Evolutionary conservation across 2,888 invertebrate genomes (phyloP).

Genomic region (Leucania comma): DNA sequence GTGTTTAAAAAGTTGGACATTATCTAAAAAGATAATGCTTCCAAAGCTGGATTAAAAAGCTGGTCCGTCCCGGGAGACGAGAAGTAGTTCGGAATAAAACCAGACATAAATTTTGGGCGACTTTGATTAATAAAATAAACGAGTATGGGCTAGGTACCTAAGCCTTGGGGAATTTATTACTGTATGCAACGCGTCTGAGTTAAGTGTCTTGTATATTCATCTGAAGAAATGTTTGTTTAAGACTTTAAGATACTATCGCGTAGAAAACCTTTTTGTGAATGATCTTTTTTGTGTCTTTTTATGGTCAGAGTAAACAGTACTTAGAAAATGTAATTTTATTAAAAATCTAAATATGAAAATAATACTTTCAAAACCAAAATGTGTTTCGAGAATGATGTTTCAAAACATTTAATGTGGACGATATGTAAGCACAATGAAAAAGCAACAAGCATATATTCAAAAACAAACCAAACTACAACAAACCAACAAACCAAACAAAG

Average conservation of each 20-base stretch:
- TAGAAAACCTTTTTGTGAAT: too few species aligned
- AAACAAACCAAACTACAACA: too few species aligned
- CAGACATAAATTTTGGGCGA: conserved; percentile 53
- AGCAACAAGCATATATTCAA: too few species aligned
- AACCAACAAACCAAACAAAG: too few species aligned
- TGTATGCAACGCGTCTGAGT: conserved; percentile 18
- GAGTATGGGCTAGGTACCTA: conserved; percentile 16
- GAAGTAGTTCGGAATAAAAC: conserved; percentile 55
- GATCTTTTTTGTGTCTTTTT: too few species aligned
- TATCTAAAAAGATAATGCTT: conserved; percentile 39
- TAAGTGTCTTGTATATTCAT: conserved; percentile 13
- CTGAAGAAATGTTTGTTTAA: conserved; percentile 9
- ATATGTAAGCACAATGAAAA: too few species aligned
- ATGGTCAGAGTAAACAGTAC: too few species aligned
- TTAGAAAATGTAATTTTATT: too few species aligned
- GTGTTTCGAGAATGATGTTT: too few species aligned
- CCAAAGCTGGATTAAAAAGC: conserved; percentile 42
- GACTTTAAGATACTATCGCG: neutral
- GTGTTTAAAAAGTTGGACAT: conserved; percentile 36
- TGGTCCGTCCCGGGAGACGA: conserved; percentile 28
- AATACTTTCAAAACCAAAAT: too few species aligned
- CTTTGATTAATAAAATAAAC: conserved; percentile 61
- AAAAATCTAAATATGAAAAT: too few species aligned
- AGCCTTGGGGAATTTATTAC: conserved; percentile 37
- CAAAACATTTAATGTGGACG: too few species aligned